These are phyloP conservation scores for Megaceryle maxima DNA, from an alignment of 2,113 vertebrate genomes.

Conservation along the genomic window DNA sequence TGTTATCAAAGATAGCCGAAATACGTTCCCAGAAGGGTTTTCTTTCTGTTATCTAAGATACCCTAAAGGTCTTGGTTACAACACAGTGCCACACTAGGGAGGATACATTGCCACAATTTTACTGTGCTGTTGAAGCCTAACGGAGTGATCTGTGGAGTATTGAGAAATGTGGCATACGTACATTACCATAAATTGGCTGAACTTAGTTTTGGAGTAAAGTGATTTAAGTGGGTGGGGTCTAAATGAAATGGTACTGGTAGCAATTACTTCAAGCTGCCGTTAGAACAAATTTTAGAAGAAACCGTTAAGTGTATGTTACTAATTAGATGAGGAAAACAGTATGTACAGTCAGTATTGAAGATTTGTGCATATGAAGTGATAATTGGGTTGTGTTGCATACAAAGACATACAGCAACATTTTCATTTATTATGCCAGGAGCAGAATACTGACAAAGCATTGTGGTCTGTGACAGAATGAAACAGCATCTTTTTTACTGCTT, in stretches of 20 bases:
- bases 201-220: slow-evolving; percentile 18
- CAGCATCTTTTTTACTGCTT: neutral
- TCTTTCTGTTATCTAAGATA: neutral
- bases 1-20: neutral
- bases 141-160: neutral
- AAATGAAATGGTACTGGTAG: neutral
- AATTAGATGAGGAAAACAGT: neutral
- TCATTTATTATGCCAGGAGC: neutral
- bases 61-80: neutral
- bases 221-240: neutral
- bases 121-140: neutral
- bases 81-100: fast-evolving
- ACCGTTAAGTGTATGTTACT: neutral
- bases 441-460: neutral
- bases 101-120: neutral
- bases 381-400: neutral
- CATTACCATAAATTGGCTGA: neutral
- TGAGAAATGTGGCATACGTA: neutral
- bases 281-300: neutral
- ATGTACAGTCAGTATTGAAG: neutral
- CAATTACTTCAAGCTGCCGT: neutral
- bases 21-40: neutral
- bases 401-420: neutral
- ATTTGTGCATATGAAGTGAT: neutral
- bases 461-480: neutral